Conservation (phyloP, 1,140 invertebrate species). For the Drosophila azteca region DNA sequence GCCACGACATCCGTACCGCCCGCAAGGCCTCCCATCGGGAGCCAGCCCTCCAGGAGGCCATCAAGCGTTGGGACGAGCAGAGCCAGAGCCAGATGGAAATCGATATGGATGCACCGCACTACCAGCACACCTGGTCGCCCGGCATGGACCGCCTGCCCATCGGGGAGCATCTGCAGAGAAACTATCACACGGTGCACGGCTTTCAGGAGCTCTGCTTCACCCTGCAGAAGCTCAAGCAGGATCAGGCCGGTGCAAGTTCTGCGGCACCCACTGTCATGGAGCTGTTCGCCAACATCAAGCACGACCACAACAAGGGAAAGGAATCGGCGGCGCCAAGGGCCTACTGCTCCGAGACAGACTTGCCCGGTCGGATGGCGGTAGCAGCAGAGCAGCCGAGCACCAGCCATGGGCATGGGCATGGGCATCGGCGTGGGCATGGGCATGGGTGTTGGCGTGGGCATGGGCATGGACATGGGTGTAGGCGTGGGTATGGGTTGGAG, state of each 20-base stretch:
- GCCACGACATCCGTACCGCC: constrained; percentile 87
- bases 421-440: no score
- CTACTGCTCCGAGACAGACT: no score
- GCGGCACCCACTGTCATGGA: constrained; percentile 39
- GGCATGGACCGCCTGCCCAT: constrained; percentile 2
- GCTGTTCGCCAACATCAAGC: constrained; percentile 19
- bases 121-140: constrained; percentile 54
- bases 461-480: no score
- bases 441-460: no score
- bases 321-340: no score
- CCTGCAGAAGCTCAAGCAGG: constrained; percentile 49
- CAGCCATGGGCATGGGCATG: no score
- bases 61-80: constrained; percentile 51
- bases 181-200: constrained; percentile 66
- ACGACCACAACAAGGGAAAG: no score
- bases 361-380: no score
- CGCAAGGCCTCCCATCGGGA: constrained; percentile 68
- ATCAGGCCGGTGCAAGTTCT: neutral
- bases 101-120: constrained; percentile 22
- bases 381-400: no score
- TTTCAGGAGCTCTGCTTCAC: constrained; percentile 67
- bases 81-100: constrained; percentile 1
- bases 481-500: no score
- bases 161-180: constrained; percentile 1
- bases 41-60: constrained; percentile 59